Evolutionary conservation across 2,113 vertebrate genomes (phyloP), one percentile per base, ranked within the genome.

Genomic region (Oreotragus oreotragus): DNA sequence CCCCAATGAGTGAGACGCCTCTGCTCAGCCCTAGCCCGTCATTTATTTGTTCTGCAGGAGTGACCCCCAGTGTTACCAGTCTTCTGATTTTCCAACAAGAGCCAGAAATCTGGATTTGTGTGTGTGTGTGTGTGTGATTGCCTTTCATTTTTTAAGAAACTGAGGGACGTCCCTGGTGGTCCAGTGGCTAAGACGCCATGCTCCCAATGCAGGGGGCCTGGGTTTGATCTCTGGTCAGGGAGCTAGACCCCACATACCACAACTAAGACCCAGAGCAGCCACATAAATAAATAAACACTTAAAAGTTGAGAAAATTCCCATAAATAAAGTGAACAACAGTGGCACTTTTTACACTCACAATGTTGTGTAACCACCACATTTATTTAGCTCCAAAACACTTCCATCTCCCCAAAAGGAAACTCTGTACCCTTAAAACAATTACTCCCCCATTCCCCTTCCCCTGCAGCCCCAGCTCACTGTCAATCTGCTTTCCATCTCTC

Each of bases 271-370:
- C 66, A 39, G 36, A 39, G 66, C 66, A 73, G 66, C 66, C 66
- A 73, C 11, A 73, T 39, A 73, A 25, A 23, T 12, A 70, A 36
- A 6, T 73, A 73, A 39, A 73, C 25, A 25, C 39, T 33, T 8
- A 6, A 36, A 92, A 81, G 45, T 5, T 33, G 51, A 94, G 25
- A 5, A 85, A 55, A 76, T 45, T 58, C 36, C 53, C 30, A 14
- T 25, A 66, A 45, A n/a, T 77, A 14, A 84, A 58, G 66, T 39
- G 66, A 49, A 64, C 30, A 49, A 28, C 25, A 36, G 45, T 3
- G 16, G 2, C 5, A 1, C 30, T 80, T 39, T 39, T 39, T 39
- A 80, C 4, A 3, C 45, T 79, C 77, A 47, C 3, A 43, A 0
- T 10, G n/a, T 36, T 60, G 2, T 33, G 3, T n/a, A 28, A 28